Evolutionary conservation across 2,888 invertebrate species (phyloP).

Genomic region (Dusona sp.): DNA sequence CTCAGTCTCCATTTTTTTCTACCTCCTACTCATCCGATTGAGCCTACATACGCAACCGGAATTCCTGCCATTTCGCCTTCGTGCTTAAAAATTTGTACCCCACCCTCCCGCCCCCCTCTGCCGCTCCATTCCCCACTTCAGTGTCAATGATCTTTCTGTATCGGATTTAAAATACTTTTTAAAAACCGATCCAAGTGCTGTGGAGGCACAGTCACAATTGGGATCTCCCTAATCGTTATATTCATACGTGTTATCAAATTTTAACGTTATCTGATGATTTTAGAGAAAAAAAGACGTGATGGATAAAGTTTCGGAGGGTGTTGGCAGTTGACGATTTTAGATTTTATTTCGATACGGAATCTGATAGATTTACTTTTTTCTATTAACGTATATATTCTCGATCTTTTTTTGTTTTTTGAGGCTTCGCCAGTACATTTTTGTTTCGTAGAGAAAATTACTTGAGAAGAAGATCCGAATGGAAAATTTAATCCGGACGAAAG

Average conservation of each 20-base stretch:
- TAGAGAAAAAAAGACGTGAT: background rate
- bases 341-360: background rate
- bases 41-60: slow-evolving; percentile 46
- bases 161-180: slow-evolving; percentile 17
- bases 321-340: background rate
- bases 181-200: background rate
- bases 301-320: background rate
- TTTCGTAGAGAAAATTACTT: too few species aligned
- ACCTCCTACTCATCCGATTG: slow-evolving; percentile 25
- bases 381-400: background rate
- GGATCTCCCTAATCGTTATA: background rate
- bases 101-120: background rate
- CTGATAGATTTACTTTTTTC: background rate
- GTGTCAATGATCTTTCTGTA: slow-evolving; percentile 56
- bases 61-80: slow-evolving; percentile 35
- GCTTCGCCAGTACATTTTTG: too few species aligned
- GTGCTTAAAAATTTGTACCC: background rate
- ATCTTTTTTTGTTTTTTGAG: background rate
- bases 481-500: background rate
- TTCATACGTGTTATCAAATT: slow-evolving; percentile 27
- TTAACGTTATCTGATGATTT: slow-evolving; percentile 4
- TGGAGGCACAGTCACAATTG: background rate
- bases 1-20: slow-evolving; percentile 25
- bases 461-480: background rate
- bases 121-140: background rate